A percentile compares a stretch with the other conserved stretches of the same genome.
Evolutionary conservation across 1,140 invertebrate genomes (phyloP).

Genomic region (Phthorimaea operculella): DNA sequence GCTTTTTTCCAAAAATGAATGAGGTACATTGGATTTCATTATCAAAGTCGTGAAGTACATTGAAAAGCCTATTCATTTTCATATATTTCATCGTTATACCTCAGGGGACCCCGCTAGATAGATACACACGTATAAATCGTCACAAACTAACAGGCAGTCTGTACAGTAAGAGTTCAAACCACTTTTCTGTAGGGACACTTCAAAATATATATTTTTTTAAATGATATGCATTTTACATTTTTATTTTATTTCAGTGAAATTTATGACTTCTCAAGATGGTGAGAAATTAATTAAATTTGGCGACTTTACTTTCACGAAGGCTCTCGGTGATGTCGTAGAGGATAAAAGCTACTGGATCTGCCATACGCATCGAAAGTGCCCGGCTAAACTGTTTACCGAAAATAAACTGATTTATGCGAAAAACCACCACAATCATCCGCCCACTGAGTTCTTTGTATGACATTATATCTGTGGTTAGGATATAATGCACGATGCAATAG

Average conservation of each 20-base stretch:
- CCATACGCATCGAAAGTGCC: slow-evolving; percentile 51
- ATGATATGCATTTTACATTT: background rate
- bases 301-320: slow-evolving; percentile 51
- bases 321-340: slow-evolving; percentile 20
- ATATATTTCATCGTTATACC: too few species aligned
- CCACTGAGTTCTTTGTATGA: slow-evolving; percentile 61
- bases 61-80: too few species aligned
- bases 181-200: too few species aligned
- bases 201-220: too few species aligned
- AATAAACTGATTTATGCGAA: slow-evolving; percentile 39
- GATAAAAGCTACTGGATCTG: slow-evolving; percentile 48
- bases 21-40: too few species aligned
- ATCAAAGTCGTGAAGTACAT: too few species aligned
- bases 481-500: too few species aligned
- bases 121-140: too few species aligned
- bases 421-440: slow-evolving; percentile 51
- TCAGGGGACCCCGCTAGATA: too few species aligned
- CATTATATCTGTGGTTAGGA: background rate
- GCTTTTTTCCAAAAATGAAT: too few species aligned
- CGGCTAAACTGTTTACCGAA: slow-evolving; percentile 46
- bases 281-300: slow-evolving; percentile 50
- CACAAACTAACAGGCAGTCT: too few species aligned
- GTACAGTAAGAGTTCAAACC: too few species aligned
- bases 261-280: slow-evolving; percentile 53
- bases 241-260: slow-evolving; percentile 44